Conservation (phyloP, 1,140 invertebrate genomes). For the Drosophila parabipectinata region DNA sequence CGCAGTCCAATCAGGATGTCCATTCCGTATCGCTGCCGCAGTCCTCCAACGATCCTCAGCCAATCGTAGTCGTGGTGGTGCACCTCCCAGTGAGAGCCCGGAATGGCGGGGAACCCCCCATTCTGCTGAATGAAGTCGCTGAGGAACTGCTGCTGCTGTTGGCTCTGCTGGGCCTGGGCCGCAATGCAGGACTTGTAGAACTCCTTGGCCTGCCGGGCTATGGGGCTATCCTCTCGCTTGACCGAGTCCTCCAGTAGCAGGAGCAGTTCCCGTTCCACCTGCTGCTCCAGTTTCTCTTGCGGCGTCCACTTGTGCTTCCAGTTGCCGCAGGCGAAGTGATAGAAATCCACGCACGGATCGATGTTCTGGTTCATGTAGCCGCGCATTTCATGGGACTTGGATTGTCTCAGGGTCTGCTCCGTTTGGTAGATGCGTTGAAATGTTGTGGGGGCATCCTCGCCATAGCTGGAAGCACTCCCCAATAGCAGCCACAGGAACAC, state of each 20-base stretch:
- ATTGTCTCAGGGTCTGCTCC: slow-evolving; percentile 72
- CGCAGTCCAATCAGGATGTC: slow-evolving; percentile 91
- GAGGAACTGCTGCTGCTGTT: slow-evolving; percentile 92
- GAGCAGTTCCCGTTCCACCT: slow-evolving; percentile 88
- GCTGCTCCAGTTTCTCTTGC: slow-evolving; percentile 88
- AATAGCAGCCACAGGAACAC: slow-evolving; percentile 3
- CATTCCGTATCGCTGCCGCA: slow-evolving; percentile 91
- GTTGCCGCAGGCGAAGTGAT: slow-evolving; percentile 86
- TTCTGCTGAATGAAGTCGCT: slow-evolving; percentile 80
- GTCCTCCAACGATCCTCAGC: slow-evolving; percentile 89
- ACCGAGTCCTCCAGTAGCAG: slow-evolving; percentile 87
- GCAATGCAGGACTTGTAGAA: slow-evolving; percentile 92
- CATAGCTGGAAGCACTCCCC: slow-evolving; percentile 3
- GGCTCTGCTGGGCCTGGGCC: slow-evolving; percentile 91
- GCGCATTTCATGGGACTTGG: slow-evolving; percentile 87
- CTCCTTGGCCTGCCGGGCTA: slow-evolving; percentile 88
- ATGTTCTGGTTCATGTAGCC: slow-evolving; percentile 90
- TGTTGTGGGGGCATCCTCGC: slow-evolving; percentile 8
- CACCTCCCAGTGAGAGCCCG: slow-evolving; percentile 66
- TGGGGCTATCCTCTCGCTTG: slow-evolving; percentile 51
- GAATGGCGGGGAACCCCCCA: slow-evolving; percentile 72
- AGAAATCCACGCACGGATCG: slow-evolving; percentile 96
- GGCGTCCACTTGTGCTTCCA: slow-evolving; percentile 90
- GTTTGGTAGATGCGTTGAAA: slow-evolving; percentile 83
- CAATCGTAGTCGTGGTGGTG: slow-evolving; percentile 86